Conservation (phyloP, 2,113 vertebrate genomes). For the Sakesphorus luctuosus region DNA sequence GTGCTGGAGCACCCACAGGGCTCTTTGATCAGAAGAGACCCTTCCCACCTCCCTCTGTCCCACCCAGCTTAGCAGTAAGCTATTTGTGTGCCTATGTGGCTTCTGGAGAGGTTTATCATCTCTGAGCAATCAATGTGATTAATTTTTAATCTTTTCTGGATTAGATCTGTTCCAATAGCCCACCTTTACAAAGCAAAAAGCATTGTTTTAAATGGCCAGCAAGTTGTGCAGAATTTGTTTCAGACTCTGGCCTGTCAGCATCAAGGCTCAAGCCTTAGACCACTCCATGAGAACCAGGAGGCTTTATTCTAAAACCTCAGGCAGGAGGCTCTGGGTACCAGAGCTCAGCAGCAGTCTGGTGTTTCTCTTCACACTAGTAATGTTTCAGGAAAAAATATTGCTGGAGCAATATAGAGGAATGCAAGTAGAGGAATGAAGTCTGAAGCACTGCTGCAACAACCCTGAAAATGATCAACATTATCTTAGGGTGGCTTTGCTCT, state of each 20-base stretch:
- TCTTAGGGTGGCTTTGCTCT: background rate
- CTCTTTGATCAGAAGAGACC: background rate
- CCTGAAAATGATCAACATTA: background rate
- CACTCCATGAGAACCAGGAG: background rate
- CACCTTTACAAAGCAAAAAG: background rate
- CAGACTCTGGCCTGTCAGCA: background rate
- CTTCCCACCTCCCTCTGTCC: background rate
- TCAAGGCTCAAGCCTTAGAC: background rate
- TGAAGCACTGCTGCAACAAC: background rate
- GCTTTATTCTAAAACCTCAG: background rate
- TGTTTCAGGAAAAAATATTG: background rate
- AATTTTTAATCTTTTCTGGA: background rate
- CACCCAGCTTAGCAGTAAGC: background rate
- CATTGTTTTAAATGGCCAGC: background rate
- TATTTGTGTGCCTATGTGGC: background rate
- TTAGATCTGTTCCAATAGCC: background rate
- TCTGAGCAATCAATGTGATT: background rate
- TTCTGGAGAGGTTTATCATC: background rate
- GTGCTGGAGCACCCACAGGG: background rate
- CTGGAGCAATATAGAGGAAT: background rate
- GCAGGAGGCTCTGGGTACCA: background rate
- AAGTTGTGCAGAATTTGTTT: background rate
- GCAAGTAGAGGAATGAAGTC: background rate
- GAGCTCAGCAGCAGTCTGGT: background rate
- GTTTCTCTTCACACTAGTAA: background rate